phyloP scores from a whole-genome alignment of 2,888 invertebrate species.

The Apamea anceps region DNA sequence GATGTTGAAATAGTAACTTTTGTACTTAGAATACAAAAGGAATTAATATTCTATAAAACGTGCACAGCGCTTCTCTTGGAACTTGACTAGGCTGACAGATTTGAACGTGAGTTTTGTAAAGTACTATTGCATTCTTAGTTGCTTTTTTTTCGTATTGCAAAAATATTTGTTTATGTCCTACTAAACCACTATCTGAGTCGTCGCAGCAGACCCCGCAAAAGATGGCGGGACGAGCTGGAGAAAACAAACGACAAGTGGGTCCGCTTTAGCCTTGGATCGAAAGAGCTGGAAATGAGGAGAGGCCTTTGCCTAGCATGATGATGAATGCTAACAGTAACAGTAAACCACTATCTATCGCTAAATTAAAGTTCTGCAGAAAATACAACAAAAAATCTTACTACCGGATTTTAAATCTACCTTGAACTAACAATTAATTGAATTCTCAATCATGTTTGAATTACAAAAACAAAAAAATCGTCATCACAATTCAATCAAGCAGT shows the following conservation, averaged over 20 bases:
- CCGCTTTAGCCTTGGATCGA: too few species aligned
- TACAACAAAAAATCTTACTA: neutral
- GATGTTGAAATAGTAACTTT: conserved; percentile 8
- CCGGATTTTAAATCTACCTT: neutral
- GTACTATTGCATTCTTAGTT: neutral
- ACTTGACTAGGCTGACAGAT: neutral
- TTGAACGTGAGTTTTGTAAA: neutral
- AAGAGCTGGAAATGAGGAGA: too few species aligned
- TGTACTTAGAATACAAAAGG: neutral
- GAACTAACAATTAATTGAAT: neutral
- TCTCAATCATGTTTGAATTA: neutral
- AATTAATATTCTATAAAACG: neutral
- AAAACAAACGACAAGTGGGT: too few species aligned
- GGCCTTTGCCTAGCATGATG: too few species aligned
- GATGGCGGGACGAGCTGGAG: too few species aligned
- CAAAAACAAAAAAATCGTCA: neutral
- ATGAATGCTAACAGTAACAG: too few species aligned
- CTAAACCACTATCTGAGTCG: neutral
- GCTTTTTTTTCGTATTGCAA: neutral
- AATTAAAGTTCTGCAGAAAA: neutral
- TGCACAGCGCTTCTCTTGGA: neutral
- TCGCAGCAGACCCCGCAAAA: too few species aligned
- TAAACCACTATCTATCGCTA: neutral
- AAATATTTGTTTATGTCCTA: neutral
- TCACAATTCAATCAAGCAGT: conserved; percentile 33